Percentiles rank a stretch among this genome's conserved stretches.
These are phyloP conservation scores for Cepphus grylle DNA, from an alignment of 2,113 vertebrate genomes.

Conservation along the genomic window DNA sequence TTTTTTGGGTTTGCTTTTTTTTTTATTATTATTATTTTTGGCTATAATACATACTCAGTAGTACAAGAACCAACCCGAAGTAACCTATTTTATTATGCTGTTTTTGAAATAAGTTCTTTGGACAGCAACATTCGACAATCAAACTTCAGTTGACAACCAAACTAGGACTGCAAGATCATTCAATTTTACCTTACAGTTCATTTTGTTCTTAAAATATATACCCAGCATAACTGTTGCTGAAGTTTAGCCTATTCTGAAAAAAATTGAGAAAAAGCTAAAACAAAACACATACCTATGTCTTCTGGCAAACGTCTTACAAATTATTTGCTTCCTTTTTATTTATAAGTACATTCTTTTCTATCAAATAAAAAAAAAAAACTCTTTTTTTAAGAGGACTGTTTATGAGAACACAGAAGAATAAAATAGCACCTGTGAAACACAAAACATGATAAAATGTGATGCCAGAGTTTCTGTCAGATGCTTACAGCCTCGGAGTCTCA, in stretches of 20 bases:
- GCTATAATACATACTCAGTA: not conserved
- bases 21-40: not conserved
- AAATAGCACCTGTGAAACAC: not conserved
- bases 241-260: not conserved
- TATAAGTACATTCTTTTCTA: not conserved
- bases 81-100: not conserved
- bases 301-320: not conserved
- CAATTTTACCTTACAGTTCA: not conserved
- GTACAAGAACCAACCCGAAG: not conserved
- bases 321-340: not conserved
- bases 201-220: slow-evolving; percentile 4
- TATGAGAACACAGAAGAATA: not conserved
- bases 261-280: not conserved
- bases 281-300: not conserved
- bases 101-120: not conserved
- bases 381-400: not conserved
- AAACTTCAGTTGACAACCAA: not conserved
- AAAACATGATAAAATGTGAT: not conserved
- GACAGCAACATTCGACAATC: not conserved
- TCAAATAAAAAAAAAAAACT: not conserved
- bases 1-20: not conserved
- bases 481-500: not conserved
- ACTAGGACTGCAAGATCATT: not conserved
- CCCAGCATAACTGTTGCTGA: not conserved
- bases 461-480: not conserved